Evolutionary conservation across 2,113 vertebrate species (phyloP).

Genomic region (Xerus inauris): DNA sequence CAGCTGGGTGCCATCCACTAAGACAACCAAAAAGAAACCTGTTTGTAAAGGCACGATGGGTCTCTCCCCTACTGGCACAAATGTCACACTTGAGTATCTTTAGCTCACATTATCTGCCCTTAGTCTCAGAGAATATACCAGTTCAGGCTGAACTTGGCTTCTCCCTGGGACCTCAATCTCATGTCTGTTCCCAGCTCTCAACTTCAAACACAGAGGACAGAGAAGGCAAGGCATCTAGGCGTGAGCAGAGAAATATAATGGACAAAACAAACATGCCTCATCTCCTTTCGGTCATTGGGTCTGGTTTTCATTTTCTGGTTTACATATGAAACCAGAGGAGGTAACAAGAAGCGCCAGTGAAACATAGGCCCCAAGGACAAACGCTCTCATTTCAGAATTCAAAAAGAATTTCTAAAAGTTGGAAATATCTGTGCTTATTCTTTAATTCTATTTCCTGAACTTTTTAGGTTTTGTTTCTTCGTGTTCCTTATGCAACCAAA

Average conservation of each 20-base stretch:
- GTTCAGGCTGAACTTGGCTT: slow-evolving; percentile 64
- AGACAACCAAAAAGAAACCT: background rate
- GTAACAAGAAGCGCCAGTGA: background rate
- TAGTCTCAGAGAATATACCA: slow-evolving; percentile 78
- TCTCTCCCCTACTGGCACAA: background rate
- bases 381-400: background rate
- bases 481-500: background rate
- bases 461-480: slow-evolving; percentile 1
- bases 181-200: slow-evolving; percentile 69
- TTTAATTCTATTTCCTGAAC: background rate
- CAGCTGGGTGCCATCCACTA: slow-evolving; percentile 54
- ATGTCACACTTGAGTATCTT: slow-evolving; percentile 62
- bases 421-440: background rate
- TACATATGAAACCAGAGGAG: slow-evolving; percentile 61
- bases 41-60: slow-evolving; percentile 34
- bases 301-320: slow-evolving; percentile 79
- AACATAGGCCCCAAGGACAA: slow-evolving; percentile 23
- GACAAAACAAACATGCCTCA: slow-evolving; percentile 77
- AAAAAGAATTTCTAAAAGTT: slow-evolving; percentile 34
- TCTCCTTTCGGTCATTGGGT: slow-evolving; percentile 67
- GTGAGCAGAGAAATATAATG: slow-evolving; percentile 79
- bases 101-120: slow-evolving; percentile 65
- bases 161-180: slow-evolving; percentile 74
- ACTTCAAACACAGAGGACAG: slow-evolving; percentile 73
- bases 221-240: slow-evolving; percentile 60